Base-by-base conservation (phyloP, 37 sponge, comb jelly and placozoan species). In the Amphimedon queenslandica region DNA sequence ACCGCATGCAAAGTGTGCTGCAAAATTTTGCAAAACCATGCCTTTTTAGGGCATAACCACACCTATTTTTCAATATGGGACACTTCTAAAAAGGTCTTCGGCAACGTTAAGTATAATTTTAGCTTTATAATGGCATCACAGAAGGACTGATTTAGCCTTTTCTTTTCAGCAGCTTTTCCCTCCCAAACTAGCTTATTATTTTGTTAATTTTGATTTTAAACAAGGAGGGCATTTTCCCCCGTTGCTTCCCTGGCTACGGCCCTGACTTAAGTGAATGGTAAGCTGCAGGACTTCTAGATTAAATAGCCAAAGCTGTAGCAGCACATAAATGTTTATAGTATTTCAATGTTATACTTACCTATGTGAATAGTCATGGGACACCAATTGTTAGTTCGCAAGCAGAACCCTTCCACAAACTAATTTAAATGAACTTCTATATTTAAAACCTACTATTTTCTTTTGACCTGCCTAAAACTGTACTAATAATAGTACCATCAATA, bases 361-460 rank as follows among this genome's bases (percentile, higher is more conserved):
- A 70, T 8, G 16, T 55, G 28, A 42, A 70, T 39, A 24, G 71
- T 70, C 3, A 70, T 24, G 10, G 71, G 21, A 23, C 13, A 39
- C 71, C 71, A 70, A 3, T 28, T 34, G 53, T 70, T 70, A 3
- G 42, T 40, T 16, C 53, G 8, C 55, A 11, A 6, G 4, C 71
- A 47, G 4, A 55, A 25, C 21, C 11, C 71, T 70, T 42, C 6
- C 6, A 66, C 18, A 4, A n/a, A 39, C n/a, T n/a, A 31, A 66
- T 66, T 27, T n/a, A 60, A 60, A 24, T 11, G 24, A 24, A 24
- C 21, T n/a, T 11, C 21, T 60, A n/a, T 60, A 25, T 23, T 10
- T 31, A 37, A 66, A 66, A 27, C 33, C 11, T 70, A 70, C 71
- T 55, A 70, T 70, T 70, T 4, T 70, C 53, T 70, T 70, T 28